Conservation (phyloP, 2,797 vertebrate genomes). For the Novumbra hubbsi region DNA sequence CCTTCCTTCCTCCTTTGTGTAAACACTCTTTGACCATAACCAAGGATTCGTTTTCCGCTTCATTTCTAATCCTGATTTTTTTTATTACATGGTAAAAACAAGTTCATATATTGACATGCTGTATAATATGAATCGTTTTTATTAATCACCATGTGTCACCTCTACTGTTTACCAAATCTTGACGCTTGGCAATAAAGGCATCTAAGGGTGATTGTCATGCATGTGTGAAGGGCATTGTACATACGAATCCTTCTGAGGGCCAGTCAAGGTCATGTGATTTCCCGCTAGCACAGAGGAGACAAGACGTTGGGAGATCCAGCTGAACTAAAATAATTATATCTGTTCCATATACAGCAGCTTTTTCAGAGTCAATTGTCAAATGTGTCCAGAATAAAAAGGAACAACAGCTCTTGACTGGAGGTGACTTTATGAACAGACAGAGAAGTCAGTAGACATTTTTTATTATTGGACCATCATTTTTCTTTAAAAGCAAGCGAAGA, state of each 20-base stretch:
- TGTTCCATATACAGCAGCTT: conserved; percentile 8
- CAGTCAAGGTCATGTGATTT: conserved; percentile 18
- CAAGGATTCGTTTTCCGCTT: not conserved
- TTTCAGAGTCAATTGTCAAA: conserved; percentile 25
- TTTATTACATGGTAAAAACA: not conserved
- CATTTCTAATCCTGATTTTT: not conserved
- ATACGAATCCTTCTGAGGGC: conserved; percentile 27
- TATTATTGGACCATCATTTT: not conserved
- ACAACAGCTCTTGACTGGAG: not conserved
- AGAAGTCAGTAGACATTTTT: not conserved
- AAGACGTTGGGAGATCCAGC: not conserved
- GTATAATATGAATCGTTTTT: not conserved
- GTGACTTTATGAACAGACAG: not conserved
- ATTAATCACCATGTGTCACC: not conserved
- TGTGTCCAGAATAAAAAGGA: conserved; percentile 30
- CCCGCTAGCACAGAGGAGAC: conserved; percentile 23
- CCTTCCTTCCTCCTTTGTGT: too few species aligned
- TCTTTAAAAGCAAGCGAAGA: not conserved
- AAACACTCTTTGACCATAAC: too few species aligned
- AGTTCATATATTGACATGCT: not conserved
- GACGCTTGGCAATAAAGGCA: conserved; percentile 28
- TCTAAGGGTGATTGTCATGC: not conserved
- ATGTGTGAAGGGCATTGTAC: conserved; percentile 24
- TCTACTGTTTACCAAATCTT: conserved; percentile 14
- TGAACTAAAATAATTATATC: conserved; percentile 11